Evolutionary conservation across 53 echinoderm and acorn worm species (phyloP).

Genomic region (Antedon mediterranea): DNA sequence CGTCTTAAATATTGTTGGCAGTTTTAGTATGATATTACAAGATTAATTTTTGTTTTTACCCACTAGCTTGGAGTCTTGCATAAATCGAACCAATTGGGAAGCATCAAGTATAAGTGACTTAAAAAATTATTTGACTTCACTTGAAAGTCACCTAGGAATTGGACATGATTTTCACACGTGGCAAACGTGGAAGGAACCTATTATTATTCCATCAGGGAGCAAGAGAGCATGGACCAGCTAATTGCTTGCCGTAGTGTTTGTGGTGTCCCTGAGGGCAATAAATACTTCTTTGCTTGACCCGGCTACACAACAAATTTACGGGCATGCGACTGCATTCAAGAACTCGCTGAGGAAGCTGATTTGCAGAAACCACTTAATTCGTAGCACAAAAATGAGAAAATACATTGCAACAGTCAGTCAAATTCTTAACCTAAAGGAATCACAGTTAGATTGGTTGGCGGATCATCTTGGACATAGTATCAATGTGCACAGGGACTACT

Average conservation of each 20-base stretch:
- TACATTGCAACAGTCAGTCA: conserved; percentile 28
- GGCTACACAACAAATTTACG: conserved; percentile 6
- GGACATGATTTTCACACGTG: conserved; percentile 16
- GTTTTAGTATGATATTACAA: background rate
- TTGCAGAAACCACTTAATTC: conserved; percentile 18
- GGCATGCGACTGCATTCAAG: conserved; percentile 21
- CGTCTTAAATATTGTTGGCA: background rate
- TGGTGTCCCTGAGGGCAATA: conserved; percentile 11
- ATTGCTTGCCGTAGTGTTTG: conserved; percentile 2
- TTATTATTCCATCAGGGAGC: conserved; percentile 2
- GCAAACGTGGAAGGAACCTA: conserved; percentile 23
- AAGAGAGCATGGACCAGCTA: conserved; percentile 19
- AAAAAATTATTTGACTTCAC: conserved; percentile 15
- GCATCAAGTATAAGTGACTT: conserved; percentile 4
- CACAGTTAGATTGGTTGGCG: conserved; percentile 41
- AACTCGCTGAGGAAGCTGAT: conserved; percentile 19
- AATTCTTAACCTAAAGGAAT: conserved; percentile 18
- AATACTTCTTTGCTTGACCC: conserved; percentile 35
- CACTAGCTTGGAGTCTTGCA: conserved; percentile 1
- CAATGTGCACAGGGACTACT: conserved; percentile 25
- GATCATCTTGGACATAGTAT: conserved; percentile 35
- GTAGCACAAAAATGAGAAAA: conserved; percentile 28
- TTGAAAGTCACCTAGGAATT: conserved; percentile 18
- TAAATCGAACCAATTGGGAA: conserved; percentile 4
- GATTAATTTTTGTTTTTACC: background rate